phyloP scores from a whole-genome alignment of 2,113 vertebrate genomes.

The Apeltes quadracus region DNA sequence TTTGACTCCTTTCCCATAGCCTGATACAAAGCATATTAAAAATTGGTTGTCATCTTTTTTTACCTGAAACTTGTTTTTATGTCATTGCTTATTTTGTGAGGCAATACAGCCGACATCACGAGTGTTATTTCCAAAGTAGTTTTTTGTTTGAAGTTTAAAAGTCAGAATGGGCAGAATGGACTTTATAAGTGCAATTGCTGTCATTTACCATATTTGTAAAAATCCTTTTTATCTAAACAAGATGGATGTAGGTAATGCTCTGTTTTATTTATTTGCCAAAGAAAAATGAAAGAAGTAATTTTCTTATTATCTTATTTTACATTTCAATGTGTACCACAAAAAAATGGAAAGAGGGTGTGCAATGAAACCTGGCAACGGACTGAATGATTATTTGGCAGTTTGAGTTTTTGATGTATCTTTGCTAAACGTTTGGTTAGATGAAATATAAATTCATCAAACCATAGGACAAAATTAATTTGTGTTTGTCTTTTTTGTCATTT shows the following conservation, averaged over 20 bases:
- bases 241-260: not conserved
- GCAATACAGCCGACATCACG: not conserved
- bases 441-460: not conserved
- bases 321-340: constrained; percentile 2
- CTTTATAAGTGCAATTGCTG: not conserved
- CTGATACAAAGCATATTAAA: not conserved
- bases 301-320: not conserved
- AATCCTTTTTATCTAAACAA: constrained; percentile 11
- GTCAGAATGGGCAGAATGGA: not conserved
- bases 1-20: constrained; percentile 22
- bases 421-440: not conserved
- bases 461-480: too few species aligned
- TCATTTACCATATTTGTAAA: constrained; percentile 10
- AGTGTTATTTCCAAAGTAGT: not conserved
- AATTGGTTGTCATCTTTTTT: not conserved
- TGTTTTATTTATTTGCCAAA: constrained; percentile 18
- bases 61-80: not conserved
- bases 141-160: not conserved
- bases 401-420: not conserved
- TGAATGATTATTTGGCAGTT: constrained; percentile 6
- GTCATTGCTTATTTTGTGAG: not conserved
- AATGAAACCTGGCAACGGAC: not conserved
- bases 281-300: not conserved
- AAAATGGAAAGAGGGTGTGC: not conserved
- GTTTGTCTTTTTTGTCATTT: too few species aligned